phyloP scores from a whole-genome alignment of 1,140 invertebrate genomes.

The Himalopsyche phryganea region DNA sequence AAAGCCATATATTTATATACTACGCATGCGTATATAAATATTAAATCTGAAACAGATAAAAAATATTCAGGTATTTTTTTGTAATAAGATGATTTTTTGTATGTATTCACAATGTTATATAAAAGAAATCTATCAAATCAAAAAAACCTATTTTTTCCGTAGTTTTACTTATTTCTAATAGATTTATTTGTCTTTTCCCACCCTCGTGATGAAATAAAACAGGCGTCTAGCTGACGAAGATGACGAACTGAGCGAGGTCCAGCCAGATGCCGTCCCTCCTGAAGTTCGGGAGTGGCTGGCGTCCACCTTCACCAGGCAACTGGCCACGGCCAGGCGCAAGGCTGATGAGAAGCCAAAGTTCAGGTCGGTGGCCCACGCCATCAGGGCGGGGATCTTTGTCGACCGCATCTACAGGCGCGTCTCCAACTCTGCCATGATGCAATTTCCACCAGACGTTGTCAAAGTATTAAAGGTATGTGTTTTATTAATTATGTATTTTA shows the following conservation, averaged over 20 bases:
- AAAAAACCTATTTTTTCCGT: too few species aligned
- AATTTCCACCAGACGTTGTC: constrained; percentile 86
- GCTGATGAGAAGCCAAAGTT: constrained; percentile 84
- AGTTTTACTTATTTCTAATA: too few species aligned
- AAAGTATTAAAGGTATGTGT: constrained; percentile 79
- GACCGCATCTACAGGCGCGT: constrained; percentile 91
- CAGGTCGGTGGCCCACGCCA: constrained; percentile 94
- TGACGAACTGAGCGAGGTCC: constrained; percentile 86
- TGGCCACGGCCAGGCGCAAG: constrained; percentile 69
- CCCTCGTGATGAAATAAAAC: constrained; percentile 14
- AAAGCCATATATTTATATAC: too few species aligned
- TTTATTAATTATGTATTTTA: too few species aligned
- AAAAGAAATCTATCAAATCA: too few species aligned
- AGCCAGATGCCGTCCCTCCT: constrained; percentile 89
- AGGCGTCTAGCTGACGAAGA: constrained; percentile 82
- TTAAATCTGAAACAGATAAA: too few species aligned
- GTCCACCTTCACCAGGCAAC: constrained; percentile 92
- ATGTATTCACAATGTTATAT: too few species aligned
- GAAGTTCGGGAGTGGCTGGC: constrained; percentile 96
- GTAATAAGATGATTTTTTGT: too few species aligned
- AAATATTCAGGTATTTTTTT: too few species aligned
- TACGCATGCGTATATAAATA: too few species aligned
- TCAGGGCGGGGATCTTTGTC: constrained; percentile 95
- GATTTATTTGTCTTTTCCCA: constrained; percentile 2
- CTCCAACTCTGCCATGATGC: constrained; percentile 78